Conservation (phyloP, 1,140 invertebrate species). For the Trissolcus basalis region DNA sequence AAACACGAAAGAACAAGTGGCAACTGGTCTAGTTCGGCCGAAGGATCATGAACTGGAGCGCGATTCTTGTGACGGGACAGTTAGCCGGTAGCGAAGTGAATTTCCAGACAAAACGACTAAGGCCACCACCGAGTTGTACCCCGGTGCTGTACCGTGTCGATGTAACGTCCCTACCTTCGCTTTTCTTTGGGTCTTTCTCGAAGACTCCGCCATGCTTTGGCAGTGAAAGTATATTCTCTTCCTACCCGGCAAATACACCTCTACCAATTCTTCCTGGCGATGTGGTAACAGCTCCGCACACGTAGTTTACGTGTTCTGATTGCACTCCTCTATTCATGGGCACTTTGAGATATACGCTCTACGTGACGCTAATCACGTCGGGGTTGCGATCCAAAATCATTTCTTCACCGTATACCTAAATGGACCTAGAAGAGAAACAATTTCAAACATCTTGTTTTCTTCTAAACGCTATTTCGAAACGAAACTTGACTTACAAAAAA, state of each 20-base stretch:
- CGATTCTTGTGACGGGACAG: constrained; percentile 33
- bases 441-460: too few relatives aligned
- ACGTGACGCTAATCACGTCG: constrained; percentile 43
- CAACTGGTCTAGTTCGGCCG: too few relatives aligned
- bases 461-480: too few relatives aligned
- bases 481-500: too few relatives aligned
- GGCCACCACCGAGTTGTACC: constrained; percentile 53
- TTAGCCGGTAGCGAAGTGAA: constrained; percentile 51
- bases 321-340: constrained; percentile 21
- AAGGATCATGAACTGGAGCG: background rate
- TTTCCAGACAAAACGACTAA: constrained; percentile 51
- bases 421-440: too few relatives aligned
- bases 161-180: constrained; percentile 60
- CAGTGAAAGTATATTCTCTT: constrained; percentile 75
- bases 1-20: background rate
- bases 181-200: constrained; percentile 66
- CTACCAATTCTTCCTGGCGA: constrained; percentile 58
- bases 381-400: background rate
- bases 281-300: constrained; percentile 63
- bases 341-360: constrained; percentile 9
- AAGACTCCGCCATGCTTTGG: constrained; percentile 66
- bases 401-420: too few relatives aligned
- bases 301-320: constrained; percentile 39
- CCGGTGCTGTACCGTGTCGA: constrained; percentile 63
- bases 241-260: constrained; percentile 65